Evolutionary conservation across 92 coral and sea anemone genomes (phyloP).

Genomic region (Phenganax subtilis): DNA sequence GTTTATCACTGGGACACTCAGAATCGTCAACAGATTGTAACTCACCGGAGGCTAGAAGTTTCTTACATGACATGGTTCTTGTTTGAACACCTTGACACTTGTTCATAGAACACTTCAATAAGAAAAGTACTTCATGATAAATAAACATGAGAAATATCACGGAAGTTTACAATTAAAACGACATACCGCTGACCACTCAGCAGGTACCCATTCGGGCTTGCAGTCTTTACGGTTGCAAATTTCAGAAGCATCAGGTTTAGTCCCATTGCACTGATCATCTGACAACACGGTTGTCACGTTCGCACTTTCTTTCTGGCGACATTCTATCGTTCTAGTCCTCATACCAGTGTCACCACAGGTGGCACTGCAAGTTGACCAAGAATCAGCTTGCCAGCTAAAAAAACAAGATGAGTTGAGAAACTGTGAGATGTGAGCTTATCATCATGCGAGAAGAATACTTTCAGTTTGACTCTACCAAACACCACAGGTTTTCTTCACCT

Average conservation of each 20-base stretch:
- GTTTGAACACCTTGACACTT: conserved; percentile 30
- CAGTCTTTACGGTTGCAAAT: conserved; percentile 29
- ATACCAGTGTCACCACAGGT: conserved; percentile 24
- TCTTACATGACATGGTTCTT: conserved; percentile 16
- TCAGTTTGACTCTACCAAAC: background rate
- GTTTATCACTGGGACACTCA: conserved; percentile 22
- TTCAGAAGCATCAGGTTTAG: conserved; percentile 10
- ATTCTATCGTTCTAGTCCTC: conserved; percentile 24
- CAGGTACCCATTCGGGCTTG: conserved; percentile 59
- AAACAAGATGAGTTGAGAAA: background rate
- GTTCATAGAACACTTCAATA: conserved; percentile 27
- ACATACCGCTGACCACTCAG: conserved; percentile 69
- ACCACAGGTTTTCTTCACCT: background rate
- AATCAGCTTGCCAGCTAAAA: conserved; percentile 23
- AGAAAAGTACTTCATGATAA: background rate
- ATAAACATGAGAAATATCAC: background rate
- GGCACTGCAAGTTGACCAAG: conserved; percentile 21
- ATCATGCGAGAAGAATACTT: background rate
- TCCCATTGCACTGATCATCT: conserved; percentile 14
- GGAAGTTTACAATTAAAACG: background rate
- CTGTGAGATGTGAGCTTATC: background rate
- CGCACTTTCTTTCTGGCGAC: conserved; percentile 19
- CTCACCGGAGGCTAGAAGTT: conserved; percentile 1
- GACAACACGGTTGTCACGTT: background rate
- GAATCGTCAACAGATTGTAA: conserved; percentile 2